phyloP scores from a whole-genome alignment of 2,888 invertebrate genomes.

The Plagiodera versicolora region DNA sequence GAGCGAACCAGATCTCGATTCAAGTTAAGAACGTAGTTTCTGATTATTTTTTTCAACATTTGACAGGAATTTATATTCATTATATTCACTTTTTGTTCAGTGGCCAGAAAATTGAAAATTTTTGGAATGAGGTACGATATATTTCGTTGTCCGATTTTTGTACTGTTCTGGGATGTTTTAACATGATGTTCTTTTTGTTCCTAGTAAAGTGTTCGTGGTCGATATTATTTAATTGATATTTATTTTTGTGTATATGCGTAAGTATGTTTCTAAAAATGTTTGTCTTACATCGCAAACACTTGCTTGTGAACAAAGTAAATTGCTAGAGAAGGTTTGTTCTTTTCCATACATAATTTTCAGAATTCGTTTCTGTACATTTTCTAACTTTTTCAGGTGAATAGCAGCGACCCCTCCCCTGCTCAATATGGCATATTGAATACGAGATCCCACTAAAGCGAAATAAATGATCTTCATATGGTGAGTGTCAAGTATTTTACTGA shows the following conservation, averaged over 20 bases:
- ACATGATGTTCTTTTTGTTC: no score
- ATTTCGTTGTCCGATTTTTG: slow-evolving; percentile 8
- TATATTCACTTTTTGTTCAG: slow-evolving; percentile 10
- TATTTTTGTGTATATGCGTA: no score
- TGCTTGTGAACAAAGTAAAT: no score
- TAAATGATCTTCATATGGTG: slow-evolving; percentile 11
- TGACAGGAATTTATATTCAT: slow-evolving; percentile 7
- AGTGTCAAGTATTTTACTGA: not conserved
- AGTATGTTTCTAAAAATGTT: no score
- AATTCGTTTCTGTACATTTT: not conserved
- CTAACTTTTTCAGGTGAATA: slow-evolving; percentile 12
- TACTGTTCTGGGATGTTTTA: not conserved
- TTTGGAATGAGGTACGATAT: slow-evolving; percentile 4
- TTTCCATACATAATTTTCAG: no score
- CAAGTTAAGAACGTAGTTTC: slow-evolving; percentile 5
- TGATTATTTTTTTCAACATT: slow-evolving; percentile 8
- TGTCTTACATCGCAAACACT: no score
- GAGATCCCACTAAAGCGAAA: slow-evolving; percentile 16
- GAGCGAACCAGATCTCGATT: not conserved
- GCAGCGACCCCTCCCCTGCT: slow-evolving; percentile 6
- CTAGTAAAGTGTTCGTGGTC: no score
- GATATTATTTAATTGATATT: no score
- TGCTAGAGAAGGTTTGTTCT: no score
- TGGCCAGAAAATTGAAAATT: slow-evolving; percentile 4
- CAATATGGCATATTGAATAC: slow-evolving; percentile 14